Evolutionary conservation across 2,888 invertebrate species (phyloP).

Genomic region (Baronia brevicornis): DNA sequence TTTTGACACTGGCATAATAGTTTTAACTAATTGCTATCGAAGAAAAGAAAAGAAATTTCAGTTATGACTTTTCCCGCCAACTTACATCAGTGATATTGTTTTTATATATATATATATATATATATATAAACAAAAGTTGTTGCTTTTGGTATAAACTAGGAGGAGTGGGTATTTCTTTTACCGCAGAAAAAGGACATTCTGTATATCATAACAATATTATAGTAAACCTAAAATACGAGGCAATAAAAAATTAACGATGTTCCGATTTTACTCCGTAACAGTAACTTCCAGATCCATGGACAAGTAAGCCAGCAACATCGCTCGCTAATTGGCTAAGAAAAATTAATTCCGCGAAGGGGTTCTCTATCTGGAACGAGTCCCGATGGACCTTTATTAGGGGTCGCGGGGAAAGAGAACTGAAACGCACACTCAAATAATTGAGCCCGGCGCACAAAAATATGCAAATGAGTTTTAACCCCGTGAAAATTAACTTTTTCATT

Average conservation of each 20-base stretch:
- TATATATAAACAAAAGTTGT: no score
- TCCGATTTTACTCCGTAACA: conserved; percentile 14
- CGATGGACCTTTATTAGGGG: conserved; percentile 47
- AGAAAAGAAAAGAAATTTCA: no score
- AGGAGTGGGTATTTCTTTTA: no score
- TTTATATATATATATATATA: no score
- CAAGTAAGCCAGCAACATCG: conserved; percentile 42
- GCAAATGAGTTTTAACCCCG: conserved; percentile 60
- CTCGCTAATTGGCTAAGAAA: conserved; percentile 70
- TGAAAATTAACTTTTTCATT: conserved; percentile 75
- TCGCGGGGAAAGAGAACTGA: conserved; percentile 47
- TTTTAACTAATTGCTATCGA: no score
- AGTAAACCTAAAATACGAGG: no score
- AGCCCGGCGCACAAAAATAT: conserved; percentile 64
- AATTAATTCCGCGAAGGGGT: conserved; percentile 70
- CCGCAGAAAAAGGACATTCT: no score
- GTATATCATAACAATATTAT: no score
- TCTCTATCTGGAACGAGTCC: conserved; percentile 51
- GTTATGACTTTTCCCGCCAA: no score
- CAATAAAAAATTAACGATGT: conserved; percentile 6
- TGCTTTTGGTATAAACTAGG: no score
- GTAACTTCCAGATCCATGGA: conserved; percentile 42
- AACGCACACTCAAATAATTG: conserved; percentile 62
- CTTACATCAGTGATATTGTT: no score
- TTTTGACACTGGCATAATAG: no score